Percentiles rank a stretch among this genome's conserved stretches.
Conservation (phyloP, 2,888 invertebrate species). For the Parnassius smintheus region DNA sequence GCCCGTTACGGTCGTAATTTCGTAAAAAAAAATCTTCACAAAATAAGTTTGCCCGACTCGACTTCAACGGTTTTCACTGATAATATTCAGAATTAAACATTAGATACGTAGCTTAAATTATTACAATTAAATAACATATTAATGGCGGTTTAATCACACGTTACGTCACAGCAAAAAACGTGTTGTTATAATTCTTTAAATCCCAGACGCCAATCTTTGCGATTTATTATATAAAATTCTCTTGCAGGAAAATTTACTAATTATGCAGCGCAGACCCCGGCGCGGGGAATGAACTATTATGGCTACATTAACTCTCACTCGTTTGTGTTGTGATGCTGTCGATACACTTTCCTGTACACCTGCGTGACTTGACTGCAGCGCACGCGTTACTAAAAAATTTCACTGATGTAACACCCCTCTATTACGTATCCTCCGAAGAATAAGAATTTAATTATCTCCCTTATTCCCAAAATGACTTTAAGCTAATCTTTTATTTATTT, state of each 20-base stretch:
- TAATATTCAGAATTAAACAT: too few relatives aligned
- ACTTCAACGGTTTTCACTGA: too few relatives aligned
- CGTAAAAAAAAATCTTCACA: too few relatives aligned
- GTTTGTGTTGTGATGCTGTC: slow-evolving; percentile 65
- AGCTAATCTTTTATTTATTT: too few relatives aligned
- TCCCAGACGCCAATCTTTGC: not conserved
- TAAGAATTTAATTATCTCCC: slow-evolving; percentile 15
- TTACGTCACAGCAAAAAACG: too few relatives aligned
- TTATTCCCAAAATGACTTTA: not conserved
- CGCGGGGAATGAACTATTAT: slow-evolving; percentile 70
- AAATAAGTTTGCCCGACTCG: too few relatives aligned
- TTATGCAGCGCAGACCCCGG: slow-evolving; percentile 11
- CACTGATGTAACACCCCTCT: slow-evolving; percentile 54
- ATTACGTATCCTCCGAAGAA: slow-evolving; percentile 29
- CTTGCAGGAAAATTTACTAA: slow-evolving; percentile 17
- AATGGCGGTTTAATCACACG: too few relatives aligned
- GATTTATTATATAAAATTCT: slow-evolving; percentile 7
- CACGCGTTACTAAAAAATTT: slow-evolving; percentile 42
- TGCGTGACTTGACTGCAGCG: slow-evolving; percentile 65
- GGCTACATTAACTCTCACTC: slow-evolving; percentile 68
- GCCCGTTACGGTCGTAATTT: too few relatives aligned
- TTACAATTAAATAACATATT: too few relatives aligned
- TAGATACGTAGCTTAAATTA: too few relatives aligned
- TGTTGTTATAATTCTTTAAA: too few relatives aligned
- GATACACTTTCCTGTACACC: slow-evolving; percentile 69